Evolutionary conservation across 1,140 invertebrate species (phyloP).

Genomic region (Aphidius ervi): DNA sequence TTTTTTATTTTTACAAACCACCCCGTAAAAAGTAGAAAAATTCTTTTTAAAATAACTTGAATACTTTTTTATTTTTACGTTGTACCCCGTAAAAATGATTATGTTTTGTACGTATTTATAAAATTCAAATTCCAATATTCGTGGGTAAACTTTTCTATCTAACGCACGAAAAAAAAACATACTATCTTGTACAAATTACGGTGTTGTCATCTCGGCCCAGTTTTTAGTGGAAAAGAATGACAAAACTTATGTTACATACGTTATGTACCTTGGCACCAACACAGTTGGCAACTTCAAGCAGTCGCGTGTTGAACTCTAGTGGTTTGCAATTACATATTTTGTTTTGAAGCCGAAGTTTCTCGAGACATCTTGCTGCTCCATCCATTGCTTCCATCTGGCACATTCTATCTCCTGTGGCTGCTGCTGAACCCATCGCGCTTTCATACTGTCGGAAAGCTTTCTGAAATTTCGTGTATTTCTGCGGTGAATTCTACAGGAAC

Average conservation of each 20-base stretch:
- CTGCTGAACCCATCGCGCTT: conserved; percentile 75
- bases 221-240: neutral
- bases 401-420: conserved; percentile 70
- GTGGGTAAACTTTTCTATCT: too few relatives aligned
- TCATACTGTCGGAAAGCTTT: conserved; percentile 76
- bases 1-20: too few relatives aligned
- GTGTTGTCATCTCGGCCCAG: too few relatives aligned
- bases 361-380: conserved; percentile 73
- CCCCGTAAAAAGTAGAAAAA: too few relatives aligned
- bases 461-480: conserved; percentile 42
- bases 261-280: conserved; percentile 70
- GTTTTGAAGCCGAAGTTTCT: conserved; percentile 70
- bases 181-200: too few relatives aligned
- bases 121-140: too few relatives aligned
- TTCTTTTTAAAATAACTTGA: too few relatives aligned
- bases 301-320: conserved; percentile 75
- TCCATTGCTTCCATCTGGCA: conserved; percentile 87
- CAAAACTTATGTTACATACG: neutral
- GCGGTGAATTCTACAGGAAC: too few relatives aligned
- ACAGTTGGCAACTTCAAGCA: conserved; percentile 74
- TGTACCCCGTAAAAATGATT: too few relatives aligned
- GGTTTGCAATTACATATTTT: conserved; percentile 81
- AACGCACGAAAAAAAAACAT: too few relatives aligned
- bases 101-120: too few relatives aligned
- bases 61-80: too few relatives aligned